These are phyloP conservation scores for Leucozona laternaria DNA, from an alignment of 2,888 invertebrate species.

Conservation along the genomic window DNA sequence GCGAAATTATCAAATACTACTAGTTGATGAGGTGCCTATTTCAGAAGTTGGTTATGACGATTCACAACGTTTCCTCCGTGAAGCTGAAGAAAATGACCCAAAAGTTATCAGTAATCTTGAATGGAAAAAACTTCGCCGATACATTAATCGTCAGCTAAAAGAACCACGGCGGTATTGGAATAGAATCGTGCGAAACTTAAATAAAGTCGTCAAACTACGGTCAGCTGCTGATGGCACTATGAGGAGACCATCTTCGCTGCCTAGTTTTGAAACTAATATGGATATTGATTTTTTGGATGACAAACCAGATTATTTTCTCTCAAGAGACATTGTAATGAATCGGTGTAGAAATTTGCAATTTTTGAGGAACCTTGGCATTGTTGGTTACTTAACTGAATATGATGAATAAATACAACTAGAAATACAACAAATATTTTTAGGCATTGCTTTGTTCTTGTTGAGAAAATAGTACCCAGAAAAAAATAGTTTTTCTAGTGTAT, in stretches of 20 bases:
- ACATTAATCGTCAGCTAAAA: conserved; percentile 49
- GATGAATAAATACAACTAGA: neutral
- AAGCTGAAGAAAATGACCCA: neutral
- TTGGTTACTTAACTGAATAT: neutral
- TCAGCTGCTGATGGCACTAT: conserved; percentile 5
- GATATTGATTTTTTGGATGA: neutral
- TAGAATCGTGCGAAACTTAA: conserved; percentile 38
- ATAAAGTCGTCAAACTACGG: conserved; percentile 12
- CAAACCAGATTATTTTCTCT: neutral
- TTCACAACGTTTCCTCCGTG: neutral
- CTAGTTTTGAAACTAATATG: neutral
- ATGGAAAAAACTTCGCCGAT: conserved; percentile 53
- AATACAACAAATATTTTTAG: neutral
- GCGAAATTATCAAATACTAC: neutral
- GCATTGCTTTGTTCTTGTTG: no score
- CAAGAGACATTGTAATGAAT: neutral
- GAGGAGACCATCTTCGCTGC: neutral
- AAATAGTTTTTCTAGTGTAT: no score
- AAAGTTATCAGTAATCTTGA: conserved; percentile 9
- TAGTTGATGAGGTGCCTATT: neutral
- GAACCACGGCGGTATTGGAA: conserved; percentile 48
- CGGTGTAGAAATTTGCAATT: conserved; percentile 19
- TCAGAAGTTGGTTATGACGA: neutral
- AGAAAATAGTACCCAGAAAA: no score
- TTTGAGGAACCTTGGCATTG: neutral